Conservation (phyloP, 2,888 invertebrate species). For the Nephrotoma guestfalica region DNA sequence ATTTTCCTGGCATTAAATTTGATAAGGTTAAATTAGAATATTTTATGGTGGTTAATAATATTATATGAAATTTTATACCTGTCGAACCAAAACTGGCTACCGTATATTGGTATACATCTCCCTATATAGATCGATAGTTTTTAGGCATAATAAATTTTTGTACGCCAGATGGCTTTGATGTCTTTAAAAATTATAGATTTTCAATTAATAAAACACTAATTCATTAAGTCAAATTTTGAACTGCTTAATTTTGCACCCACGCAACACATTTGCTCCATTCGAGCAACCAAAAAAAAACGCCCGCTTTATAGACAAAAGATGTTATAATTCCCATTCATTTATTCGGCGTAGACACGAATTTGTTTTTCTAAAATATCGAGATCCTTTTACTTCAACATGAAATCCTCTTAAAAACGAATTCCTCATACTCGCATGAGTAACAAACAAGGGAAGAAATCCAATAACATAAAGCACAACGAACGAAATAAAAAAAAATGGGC, state of each 20-base stretch:
- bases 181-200: neutral
- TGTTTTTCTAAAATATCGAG: neutral
- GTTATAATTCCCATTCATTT: neutral
- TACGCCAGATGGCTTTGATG: no score
- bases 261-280: neutral
- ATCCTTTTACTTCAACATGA: neutral
- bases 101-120: neutral
- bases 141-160: neutral
- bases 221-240: neutral
- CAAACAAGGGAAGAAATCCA: neutral
- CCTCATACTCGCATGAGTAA: neutral
- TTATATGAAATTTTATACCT: neutral
- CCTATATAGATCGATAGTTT: neutral
- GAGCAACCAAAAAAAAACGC: neutral
- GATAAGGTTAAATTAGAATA: neutral
- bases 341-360: neutral
- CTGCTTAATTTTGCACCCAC: neutral
- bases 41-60: neutral
- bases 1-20: neutral
- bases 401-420: neutral
- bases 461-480: neutral
- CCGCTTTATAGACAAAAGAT: neutral
- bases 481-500: neutral
- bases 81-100: neutral
- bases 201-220: neutral